These are phyloP conservation scores for Colossoma macropomum DNA, from an alignment of 2,113 vertebrate genomes.

Conservation along the genomic window DNA sequence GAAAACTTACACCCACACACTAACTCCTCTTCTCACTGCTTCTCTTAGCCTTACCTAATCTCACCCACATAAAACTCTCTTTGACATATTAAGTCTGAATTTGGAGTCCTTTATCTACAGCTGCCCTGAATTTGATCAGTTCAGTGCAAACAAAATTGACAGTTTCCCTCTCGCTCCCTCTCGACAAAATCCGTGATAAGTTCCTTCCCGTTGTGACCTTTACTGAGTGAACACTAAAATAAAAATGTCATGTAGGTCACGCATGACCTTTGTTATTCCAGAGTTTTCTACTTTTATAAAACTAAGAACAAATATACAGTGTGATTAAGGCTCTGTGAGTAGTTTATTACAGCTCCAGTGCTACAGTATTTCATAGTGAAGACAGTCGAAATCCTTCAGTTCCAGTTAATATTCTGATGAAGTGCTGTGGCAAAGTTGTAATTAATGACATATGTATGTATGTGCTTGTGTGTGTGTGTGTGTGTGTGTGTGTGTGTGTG, in stretches of 20 bases:
- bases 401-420: not conserved
- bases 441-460: constrained; percentile 60
- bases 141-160: not conserved
- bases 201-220: not conserved
- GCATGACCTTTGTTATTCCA: not conserved
- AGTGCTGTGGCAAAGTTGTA: constrained; percentile 31
- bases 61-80: not conserved
- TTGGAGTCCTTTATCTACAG: constrained; percentile 78
- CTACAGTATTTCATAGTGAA: not conserved
- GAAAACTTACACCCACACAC: constrained; percentile 39
- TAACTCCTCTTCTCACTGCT: constrained; percentile 43
- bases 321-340: not conserved
- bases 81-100: constrained; percentile 6
- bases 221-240: not conserved
- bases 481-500: constrained; percentile 75
- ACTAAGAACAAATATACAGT: not conserved
- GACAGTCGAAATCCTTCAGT: not conserved
- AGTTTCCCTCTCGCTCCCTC: not conserved
- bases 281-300: not conserved
- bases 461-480: constrained; percentile 76
- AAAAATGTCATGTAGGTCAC: not conserved
- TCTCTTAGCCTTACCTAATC: constrained; percentile 37
- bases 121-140: constrained; percentile 78
- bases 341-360: not conserved
- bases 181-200: not conserved